These are phyloP conservation scores for Drosophila birchii DNA, from an alignment of 2,888 invertebrate species.

Conservation along the genomic window DNA sequence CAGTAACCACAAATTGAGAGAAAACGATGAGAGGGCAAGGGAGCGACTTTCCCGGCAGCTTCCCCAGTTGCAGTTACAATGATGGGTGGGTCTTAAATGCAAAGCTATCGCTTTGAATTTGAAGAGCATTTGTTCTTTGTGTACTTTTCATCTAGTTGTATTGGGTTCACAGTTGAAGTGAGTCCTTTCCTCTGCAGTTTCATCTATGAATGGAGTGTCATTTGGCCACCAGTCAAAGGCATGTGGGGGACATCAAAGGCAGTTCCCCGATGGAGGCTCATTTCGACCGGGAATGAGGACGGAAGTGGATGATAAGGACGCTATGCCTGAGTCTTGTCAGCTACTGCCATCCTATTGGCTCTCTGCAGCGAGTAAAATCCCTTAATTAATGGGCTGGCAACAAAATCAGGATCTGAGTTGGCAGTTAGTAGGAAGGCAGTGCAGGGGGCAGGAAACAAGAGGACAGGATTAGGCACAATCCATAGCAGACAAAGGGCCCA, in stretches of 20 bases:
- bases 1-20: background rate
- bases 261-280: background rate
- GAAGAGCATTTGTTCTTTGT: background rate
- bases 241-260: conserved; percentile 18
- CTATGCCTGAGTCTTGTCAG: conserved; percentile 12
- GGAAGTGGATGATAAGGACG: background rate
- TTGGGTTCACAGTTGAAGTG: background rate
- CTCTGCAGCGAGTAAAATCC: background rate
- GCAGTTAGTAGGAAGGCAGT: background rate
- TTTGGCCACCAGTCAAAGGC: background rate
- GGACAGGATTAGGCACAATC: conserved; percentile 21
- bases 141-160: background rate
- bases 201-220: background rate
- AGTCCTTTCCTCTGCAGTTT: no score
- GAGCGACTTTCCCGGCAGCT: no score
- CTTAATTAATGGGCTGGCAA: conserved; percentile 18
- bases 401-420: background rate
- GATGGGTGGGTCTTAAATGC: no score
- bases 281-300: conserved; percentile 3
- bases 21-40: background rate
- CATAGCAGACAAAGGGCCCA: conserved; percentile 13
- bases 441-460: background rate
- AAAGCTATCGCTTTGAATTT: background rate
- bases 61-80: no score
- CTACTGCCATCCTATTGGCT: background rate